Evolutionary conservation across 2,888 invertebrate genomes (phyloP).

Genomic region (Pharmacophagus antenor): DNA sequence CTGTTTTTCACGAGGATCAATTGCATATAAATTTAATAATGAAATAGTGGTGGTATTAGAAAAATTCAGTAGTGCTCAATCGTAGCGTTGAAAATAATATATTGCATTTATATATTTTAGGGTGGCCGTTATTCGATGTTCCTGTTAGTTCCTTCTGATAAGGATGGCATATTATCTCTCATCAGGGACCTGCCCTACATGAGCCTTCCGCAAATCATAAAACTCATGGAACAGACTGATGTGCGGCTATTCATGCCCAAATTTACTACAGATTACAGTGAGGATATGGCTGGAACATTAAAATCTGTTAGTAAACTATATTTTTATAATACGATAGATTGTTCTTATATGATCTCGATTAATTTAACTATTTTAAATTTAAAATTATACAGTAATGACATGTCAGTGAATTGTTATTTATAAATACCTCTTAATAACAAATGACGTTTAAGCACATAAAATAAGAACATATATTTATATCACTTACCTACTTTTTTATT

Average conservation of each 20-base stretch:
- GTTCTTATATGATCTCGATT: not conserved
- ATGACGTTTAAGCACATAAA: no score
- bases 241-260: slow-evolving; percentile 81
- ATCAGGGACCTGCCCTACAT: slow-evolving; percentile 80
- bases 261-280: slow-evolving; percentile 80
- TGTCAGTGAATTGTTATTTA: no score
- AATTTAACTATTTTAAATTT: no score
- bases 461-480: no score
- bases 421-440: no score
- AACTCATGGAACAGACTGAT: slow-evolving; percentile 67
- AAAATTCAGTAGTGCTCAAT: not conserved
- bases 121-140: slow-evolving; percentile 83
- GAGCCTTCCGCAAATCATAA: slow-evolving; percentile 71
- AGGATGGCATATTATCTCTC: slow-evolving; percentile 69
- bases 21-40: no score
- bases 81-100: not conserved
- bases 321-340: not conserved
- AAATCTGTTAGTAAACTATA: slow-evolving; percentile 55
- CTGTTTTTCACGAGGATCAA: no score
- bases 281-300: slow-evolving; percentile 73
- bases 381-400: no score
- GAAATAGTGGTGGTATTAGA: no score
- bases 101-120: slow-evolving; percentile 56
- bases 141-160: slow-evolving; percentile 79
- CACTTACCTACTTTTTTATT: slow-evolving; percentile 37